Conservation (phyloP, 2,113 vertebrate species). For the Gambusia affinis region DNA sequence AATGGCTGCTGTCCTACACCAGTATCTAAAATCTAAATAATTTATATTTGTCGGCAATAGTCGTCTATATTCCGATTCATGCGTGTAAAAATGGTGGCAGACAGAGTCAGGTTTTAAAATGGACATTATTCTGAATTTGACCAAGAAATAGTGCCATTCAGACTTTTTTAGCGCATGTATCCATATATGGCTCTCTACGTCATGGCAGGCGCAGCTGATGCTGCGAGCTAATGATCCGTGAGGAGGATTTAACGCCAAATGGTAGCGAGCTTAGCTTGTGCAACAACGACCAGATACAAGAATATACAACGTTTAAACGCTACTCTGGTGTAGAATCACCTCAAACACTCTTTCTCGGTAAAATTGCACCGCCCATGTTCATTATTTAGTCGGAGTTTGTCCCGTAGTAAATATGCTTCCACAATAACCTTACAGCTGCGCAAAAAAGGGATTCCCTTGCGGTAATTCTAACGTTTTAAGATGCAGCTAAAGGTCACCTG, state of each 20-base stretch:
- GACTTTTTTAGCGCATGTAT: conserved; percentile 56
- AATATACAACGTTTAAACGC: background rate
- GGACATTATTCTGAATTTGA: background rate
- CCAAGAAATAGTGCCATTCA: conserved; percentile 10
- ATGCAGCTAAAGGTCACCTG: conserved; percentile 76
- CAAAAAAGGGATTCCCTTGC: conserved; percentile 71
- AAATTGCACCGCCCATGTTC: background rate
- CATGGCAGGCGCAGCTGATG: conserved; percentile 77
- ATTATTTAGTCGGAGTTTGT: background rate
- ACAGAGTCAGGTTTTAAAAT: background rate
- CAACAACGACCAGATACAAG: conserved; percentile 18
- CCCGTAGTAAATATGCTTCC: conserved; percentile 10
- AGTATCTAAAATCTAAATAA: background rate
- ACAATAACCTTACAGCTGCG: conserved; percentile 38
- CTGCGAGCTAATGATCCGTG: conserved; percentile 65
- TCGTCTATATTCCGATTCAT: background rate
- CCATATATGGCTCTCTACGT: conserved; percentile 79
- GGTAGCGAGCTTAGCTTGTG: conserved; percentile 63
- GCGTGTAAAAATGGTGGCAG: background rate
- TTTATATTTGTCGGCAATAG: background rate
- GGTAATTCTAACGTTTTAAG: conserved; percentile 53
- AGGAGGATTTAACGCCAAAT: conserved; percentile 75
- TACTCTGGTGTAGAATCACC: background rate
- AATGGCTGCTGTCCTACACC: background rate
- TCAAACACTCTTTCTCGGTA: background rate